Conservation (phyloP, 2,797 vertebrate species). For the Spatula versicolor region DNA sequence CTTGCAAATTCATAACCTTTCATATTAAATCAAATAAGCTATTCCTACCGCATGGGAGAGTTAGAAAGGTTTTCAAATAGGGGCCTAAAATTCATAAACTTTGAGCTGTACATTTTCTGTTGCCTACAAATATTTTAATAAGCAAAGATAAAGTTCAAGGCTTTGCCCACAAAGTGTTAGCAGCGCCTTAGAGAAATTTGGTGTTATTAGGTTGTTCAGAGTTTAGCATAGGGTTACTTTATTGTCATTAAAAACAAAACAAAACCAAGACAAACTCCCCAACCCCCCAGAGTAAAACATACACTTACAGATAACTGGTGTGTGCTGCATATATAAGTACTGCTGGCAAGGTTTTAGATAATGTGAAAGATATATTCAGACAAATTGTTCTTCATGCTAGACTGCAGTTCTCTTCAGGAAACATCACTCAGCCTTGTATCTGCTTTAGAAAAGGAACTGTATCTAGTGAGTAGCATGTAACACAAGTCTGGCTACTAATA, state of each 20-base stretch:
- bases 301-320: background rate
- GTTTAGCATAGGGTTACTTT: background rate
- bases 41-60: background rate
- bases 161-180: slow-evolving; percentile 33
- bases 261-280: background rate
- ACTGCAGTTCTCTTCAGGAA: background rate
- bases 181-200: background rate
- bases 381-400: background rate
- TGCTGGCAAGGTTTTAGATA: background rate
- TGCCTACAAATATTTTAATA: slow-evolving; percentile 65
- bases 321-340: background rate
- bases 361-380: background rate
- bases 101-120: background rate
- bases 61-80: slow-evolving; percentile 8
- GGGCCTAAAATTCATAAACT: slow-evolving; percentile 48
- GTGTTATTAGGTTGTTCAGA: background rate
- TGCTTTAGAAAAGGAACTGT: background rate
- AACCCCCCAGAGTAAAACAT: background rate
- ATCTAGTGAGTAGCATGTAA: background rate
- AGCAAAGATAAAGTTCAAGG: slow-evolving; percentile 53
- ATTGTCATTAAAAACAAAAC: background rate
- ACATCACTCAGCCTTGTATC: background rate
- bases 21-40: slow-evolving; percentile 41
- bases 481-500: background rate
- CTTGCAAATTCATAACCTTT: slow-evolving; percentile 55